These are phyloP conservation scores for Forbesichthys agassizii DNA, from an alignment of 2,113 vertebrate species.

Conservation along the genomic window DNA sequence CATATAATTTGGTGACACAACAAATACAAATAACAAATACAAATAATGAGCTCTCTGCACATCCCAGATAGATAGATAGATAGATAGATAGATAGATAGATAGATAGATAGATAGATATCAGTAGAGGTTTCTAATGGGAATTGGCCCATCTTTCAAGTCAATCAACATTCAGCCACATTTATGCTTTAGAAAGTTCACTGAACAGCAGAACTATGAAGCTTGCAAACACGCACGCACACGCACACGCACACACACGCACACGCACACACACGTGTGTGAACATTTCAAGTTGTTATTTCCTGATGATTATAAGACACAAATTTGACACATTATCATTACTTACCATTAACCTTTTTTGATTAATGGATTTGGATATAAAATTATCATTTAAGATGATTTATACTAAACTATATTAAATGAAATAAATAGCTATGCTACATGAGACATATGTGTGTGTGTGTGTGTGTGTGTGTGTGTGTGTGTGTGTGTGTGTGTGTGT, in stretches of 20 bases:
- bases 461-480: neutral
- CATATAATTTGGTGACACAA: no score
- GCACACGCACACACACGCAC: no score
- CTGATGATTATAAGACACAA: no score
- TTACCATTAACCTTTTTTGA: no score
- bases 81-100: neutral
- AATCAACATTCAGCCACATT: constrained; percentile 3
- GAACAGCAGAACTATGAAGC: neutral
- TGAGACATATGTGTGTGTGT: neutral
- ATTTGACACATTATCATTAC: no score
- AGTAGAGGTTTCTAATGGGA: constrained; percentile 1
- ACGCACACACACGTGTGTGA: no score
- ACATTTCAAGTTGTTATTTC: no score
- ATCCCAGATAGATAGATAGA: neutral
- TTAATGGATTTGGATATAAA: no score
- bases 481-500: neutral
- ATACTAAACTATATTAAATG: no score
- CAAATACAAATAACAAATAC: no score
- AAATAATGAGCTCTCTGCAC: no score
- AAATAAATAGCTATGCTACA: neutral
- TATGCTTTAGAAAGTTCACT: neutral
- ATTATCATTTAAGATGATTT: no score
- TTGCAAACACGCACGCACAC: neutral
- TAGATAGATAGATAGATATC: neutral
- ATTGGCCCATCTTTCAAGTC: constrained; percentile 1